Conservation (phyloP, 2,113 vertebrate genomes). For the Kryptolebias marmoratus region DNA sequence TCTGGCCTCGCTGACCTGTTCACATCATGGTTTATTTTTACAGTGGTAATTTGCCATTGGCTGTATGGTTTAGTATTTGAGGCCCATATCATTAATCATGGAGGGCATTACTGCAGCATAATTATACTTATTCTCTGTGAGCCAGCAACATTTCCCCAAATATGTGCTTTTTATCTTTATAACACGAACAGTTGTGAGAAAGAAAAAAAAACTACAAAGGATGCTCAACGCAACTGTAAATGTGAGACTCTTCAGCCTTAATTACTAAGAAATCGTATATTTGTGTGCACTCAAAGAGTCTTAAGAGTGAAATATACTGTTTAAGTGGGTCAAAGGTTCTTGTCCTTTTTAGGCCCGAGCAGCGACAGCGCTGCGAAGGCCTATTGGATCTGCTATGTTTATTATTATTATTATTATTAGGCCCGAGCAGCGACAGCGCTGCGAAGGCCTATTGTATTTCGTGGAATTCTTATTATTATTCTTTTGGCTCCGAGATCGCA, state of each 20-base stretch:
- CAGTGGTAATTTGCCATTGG: conserved; percentile 76
- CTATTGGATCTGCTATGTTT: too few species aligned
- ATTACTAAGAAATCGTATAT: not conserved
- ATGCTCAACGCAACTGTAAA: conserved; percentile 8
- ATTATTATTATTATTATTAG: too few species aligned
- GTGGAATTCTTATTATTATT: too few species aligned
- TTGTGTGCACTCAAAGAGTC: too few species aligned
- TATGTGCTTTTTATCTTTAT: conserved; percentile 29
- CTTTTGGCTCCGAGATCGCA: too few species aligned
- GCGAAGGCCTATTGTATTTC: too few species aligned
- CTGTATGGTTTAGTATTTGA: conserved; percentile 71
- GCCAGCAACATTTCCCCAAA: conserved; percentile 51
- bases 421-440: too few species aligned
- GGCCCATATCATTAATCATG: conserved; percentile 78
- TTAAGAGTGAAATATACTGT: not conserved
- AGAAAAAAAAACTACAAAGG: conserved; percentile 22
- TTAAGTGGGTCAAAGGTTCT: too few species aligned
- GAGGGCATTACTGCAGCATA: conserved; percentile 73
- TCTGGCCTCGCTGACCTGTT: conserved; percentile 73
- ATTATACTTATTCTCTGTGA: conserved; percentile 74
- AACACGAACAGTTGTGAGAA: conserved; percentile 22
- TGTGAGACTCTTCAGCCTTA: not conserved
- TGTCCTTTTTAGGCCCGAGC: too few species aligned
- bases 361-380: too few species aligned
- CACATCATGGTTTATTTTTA: conserved; percentile 79